These are phyloP conservation scores for Brachionus angularis DNA, from an alignment of 1,140 invertebrate genomes.

Conservation along the genomic window DNA sequence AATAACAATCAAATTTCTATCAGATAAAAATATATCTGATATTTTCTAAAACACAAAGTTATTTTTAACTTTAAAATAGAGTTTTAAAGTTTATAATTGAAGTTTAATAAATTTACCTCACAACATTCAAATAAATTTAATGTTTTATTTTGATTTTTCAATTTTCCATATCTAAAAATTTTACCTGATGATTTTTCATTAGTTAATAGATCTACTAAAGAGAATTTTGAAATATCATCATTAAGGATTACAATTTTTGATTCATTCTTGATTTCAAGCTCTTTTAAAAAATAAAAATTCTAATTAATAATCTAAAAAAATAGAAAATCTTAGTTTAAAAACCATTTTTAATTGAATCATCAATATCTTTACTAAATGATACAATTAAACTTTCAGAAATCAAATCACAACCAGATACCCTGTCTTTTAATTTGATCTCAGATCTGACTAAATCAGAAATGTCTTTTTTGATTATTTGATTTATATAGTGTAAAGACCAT, in stretches of 20 bases:
- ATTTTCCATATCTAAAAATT: not conserved
- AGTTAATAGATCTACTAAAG: not conserved
- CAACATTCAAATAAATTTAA: conserved; percentile 4
- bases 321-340: not conserved
- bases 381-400: conserved; percentile 8
- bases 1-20: conserved; percentile 2
- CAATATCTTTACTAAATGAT: not conserved
- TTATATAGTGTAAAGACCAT: conserved; percentile 17
- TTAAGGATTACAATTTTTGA: conserved; percentile 11
- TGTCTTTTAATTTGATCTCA: not conserved
- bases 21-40: conserved; percentile 1
- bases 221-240: conserved; percentile 8
- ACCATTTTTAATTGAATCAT: not conserved
- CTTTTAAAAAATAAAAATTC: not conserved
- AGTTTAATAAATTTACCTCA: conserved; percentile 1
- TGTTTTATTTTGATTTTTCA: not conserved
- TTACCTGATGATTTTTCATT: not conserved
- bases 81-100: too few species aligned
- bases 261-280: not conserved
- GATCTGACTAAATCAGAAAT: not conserved
- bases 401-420: conserved; percentile 9
- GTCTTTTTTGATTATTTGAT: not conserved
- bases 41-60: not conserved
- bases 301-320: not conserved
- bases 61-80: not conserved